phyloP scores from a whole-genome alignment of 2,113 vertebrate species.

The Chaetodon auriga region DNA sequence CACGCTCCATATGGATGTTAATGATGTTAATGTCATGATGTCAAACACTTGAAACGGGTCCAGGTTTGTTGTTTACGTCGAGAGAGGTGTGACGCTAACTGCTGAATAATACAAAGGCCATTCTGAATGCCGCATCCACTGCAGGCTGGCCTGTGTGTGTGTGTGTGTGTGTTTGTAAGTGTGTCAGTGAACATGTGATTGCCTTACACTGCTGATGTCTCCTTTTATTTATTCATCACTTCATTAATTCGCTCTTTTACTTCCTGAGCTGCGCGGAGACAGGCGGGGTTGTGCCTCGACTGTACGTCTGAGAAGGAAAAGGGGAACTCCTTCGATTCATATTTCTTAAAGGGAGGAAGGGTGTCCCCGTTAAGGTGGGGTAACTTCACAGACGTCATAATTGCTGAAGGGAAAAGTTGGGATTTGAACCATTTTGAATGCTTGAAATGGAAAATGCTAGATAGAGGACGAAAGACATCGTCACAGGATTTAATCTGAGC shows the following conservation, averaged over 20 bases:
- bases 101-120: constrained; percentile 54
- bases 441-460: not conserved
- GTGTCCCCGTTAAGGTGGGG: not conserved
- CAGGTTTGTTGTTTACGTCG: constrained; percentile 27
- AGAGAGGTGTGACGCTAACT: constrained; percentile 13
- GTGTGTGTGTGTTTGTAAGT: not conserved
- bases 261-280: constrained; percentile 8
- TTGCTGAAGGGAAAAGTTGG: not conserved
- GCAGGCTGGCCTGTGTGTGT: constrained; percentile 45
- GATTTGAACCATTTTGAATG: not conserved
- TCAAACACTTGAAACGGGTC: not conserved
- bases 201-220: constrained; percentile 12
- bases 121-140: constrained; percentile 54
- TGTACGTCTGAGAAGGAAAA: not conserved
- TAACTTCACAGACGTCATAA: not conserved
- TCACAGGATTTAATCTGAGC: constrained; percentile 12
- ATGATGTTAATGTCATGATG: not conserved
- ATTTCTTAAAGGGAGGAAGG: not conserved
- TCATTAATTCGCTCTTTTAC: constrained; percentile 54
- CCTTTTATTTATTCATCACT: constrained; percentile 72
- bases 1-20: not conserved
- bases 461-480: not conserved
- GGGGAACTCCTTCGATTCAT: not conserved
- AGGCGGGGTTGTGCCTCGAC: not conserved
- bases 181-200: constrained; percentile 31